phyloP scores from a whole-genome alignment of 1,140 invertebrate genomes.

The Orius insidiosus region DNA sequence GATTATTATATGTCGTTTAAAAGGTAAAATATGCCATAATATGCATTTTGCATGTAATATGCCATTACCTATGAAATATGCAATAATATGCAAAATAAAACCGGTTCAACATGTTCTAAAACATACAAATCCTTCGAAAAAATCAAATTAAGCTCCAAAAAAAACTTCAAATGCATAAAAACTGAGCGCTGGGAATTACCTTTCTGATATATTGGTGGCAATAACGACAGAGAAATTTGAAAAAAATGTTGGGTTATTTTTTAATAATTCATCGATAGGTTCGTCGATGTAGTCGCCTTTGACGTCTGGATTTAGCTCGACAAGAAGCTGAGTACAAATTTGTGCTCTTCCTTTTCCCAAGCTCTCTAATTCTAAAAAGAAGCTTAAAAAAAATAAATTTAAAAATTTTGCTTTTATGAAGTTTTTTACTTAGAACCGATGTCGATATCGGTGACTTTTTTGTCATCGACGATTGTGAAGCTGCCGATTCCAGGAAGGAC shows the following conservation, averaged over 20 bases:
- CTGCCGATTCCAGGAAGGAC: conserved; percentile 87
- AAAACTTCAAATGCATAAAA: no score
- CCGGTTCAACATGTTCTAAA: no score
- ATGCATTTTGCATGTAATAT: no score
- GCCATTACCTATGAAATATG: no score
- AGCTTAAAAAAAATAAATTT: conserved; percentile 49
- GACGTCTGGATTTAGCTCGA: conserved; percentile 88
- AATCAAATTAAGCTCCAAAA: no score
- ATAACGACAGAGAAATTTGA: conserved; percentile 76
- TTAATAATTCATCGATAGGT: conserved; percentile 61
- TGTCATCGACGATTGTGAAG: conserved; percentile 90
- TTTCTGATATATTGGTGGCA: conserved; percentile 67
- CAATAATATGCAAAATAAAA: no score
- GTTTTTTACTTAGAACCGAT: conserved; percentile 84
- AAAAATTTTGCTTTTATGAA: no score
- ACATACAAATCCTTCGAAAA: no score
- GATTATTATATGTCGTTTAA: no score
- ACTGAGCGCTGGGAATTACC: no score
- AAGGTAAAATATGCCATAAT: no score
- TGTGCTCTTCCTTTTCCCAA: conserved; percentile 70
- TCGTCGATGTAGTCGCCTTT: conserved; percentile 84
- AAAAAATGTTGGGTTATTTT: conserved; percentile 77
- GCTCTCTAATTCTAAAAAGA: conserved; percentile 67
- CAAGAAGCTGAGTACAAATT: conserved; percentile 58
- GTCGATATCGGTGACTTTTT: conserved; percentile 72